These are phyloP conservation scores for Centropus bengalensis DNA, from an alignment of 2,113 vertebrate genomes.

Conservation along the genomic window DNA sequence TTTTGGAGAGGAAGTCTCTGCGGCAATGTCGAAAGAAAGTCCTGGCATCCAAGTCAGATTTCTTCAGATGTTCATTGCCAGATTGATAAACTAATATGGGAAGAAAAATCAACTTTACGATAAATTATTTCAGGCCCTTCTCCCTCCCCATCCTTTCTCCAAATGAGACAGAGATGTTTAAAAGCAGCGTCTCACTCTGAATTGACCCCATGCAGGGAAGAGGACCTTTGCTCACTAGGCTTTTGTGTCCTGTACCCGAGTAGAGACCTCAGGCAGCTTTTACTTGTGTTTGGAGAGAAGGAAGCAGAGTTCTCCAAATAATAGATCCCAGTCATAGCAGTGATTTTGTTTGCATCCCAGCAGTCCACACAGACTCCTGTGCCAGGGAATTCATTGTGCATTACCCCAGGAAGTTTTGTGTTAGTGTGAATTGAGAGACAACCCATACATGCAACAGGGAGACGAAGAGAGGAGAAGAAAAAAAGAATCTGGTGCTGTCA, in stretches of 20 bases:
- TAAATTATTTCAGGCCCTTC: neutral
- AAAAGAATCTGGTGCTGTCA: neutral
- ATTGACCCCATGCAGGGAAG: neutral
- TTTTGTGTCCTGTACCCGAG: neutral
- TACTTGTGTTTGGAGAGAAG: neutral
- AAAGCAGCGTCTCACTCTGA: neutral
- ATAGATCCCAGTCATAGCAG: neutral
- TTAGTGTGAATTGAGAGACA: neutral
- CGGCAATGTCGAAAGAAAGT: neutral
- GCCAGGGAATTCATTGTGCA: neutral
- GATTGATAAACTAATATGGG: slow-evolving; percentile 61
- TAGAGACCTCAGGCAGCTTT: neutral
- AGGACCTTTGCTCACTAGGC: neutral
- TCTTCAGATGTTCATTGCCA: slow-evolving; percentile 73
- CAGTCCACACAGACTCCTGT: neutral
- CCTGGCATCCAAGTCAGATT: neutral
- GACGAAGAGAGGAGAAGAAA: neutral
- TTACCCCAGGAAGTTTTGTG: neutral
- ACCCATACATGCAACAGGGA: neutral
- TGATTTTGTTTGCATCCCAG: neutral
- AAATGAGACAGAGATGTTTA: neutral
- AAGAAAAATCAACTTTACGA: slow-evolving; percentile 14
- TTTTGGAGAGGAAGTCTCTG: neutral
- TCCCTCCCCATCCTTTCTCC: neutral
- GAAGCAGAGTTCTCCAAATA: neutral